Base-by-base conservation (phyloP, 2,797 vertebrate genomes). In the Onychomys arenicola region DNA sequence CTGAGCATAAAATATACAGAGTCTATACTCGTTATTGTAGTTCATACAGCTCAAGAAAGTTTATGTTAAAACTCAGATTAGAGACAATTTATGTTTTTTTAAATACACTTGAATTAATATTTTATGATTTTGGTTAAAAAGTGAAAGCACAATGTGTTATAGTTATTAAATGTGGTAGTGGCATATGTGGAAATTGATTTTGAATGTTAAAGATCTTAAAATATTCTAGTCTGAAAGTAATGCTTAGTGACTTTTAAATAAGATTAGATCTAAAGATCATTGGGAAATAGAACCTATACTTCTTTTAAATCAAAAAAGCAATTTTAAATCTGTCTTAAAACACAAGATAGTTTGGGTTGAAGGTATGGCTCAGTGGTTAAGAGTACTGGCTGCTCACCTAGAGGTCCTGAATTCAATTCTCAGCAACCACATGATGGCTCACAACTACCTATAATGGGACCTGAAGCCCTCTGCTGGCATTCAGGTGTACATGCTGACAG, bases 141-240 rank as follows among this genome's bases (percentile, higher is more conserved):
- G 32, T 46, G 1, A 81, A 91, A 63, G 40, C 2, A 89, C 23
- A 34, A 46, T 78, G 65, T 67, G 77, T 14, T 83, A 88, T 49
- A 46, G 32, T 84, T 57, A 46, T 91, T 67, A 91, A 37, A 57
- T 67, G 2, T 49, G 11, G 77, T 40, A 77, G 32, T 92, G 43
- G n/a, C 4, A 89, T 7, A 78, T n/a, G 16, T 84, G 27, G 46
- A 84, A 81, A 95, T 34, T 93, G 32, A 84, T 69, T 95, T 55
- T 94, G 73, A 89, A 40, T 87, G 71, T 76, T 91, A 81, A 87
- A 25, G 0, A 67, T 40, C 1, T 8, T 90, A 87, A 49, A 92
- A 89, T 73, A 91, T 85, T 97, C 37, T 84, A 95, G 13, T 17
- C 63, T 91, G 27, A 93, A 91, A 94, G n/a, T 71, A 96, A 43